These are phyloP conservation scores for Phainopepla nitens DNA, from an alignment of 2,113 vertebrate species.

Conservation along the genomic window DNA sequence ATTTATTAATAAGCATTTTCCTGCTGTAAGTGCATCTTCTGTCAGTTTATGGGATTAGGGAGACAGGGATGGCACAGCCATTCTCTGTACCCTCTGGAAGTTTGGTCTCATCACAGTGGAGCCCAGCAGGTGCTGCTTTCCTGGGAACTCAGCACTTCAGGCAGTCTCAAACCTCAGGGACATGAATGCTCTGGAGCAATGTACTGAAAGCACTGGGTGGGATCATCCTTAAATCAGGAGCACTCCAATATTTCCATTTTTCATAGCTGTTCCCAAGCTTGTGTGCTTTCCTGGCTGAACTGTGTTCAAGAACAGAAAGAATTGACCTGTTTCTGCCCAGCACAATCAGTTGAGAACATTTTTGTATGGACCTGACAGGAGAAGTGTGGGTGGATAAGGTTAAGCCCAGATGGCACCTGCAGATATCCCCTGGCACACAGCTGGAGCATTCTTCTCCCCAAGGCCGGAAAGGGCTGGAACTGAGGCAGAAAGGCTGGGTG, in stretches of 20 bases:
- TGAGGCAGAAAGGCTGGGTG: neutral
- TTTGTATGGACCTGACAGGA: neutral
- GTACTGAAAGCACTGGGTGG: neutral
- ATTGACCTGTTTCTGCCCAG: neutral
- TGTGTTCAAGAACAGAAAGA: conserved; percentile 1
- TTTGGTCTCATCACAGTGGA: neutral
- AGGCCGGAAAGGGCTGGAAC: conserved; percentile 14
- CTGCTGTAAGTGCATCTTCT: neutral
- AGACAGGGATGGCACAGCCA: neutral
- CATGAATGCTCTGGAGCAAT: fast-evolving
- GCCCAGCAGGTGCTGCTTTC: neutral
- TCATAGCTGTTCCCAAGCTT: neutral
- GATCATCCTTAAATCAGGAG: neutral
- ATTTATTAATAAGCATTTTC: neutral
- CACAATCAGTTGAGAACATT: neutral
- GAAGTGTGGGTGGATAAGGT: conserved; percentile 10
- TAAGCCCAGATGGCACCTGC: conserved; percentile 36
- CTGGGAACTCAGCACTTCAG: neutral
- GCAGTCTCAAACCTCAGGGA: neutral
- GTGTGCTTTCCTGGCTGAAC: neutral
- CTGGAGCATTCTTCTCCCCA: conserved; percentile 9
- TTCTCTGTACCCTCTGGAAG: neutral
- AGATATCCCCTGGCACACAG: conserved; percentile 29
- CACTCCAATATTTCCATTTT: neutral
- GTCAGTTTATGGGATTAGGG: neutral